These are phyloP conservation scores for Argyresthia goedartella DNA, from an alignment of 2,888 invertebrate genomes.

Conservation along the genomic window DNA sequence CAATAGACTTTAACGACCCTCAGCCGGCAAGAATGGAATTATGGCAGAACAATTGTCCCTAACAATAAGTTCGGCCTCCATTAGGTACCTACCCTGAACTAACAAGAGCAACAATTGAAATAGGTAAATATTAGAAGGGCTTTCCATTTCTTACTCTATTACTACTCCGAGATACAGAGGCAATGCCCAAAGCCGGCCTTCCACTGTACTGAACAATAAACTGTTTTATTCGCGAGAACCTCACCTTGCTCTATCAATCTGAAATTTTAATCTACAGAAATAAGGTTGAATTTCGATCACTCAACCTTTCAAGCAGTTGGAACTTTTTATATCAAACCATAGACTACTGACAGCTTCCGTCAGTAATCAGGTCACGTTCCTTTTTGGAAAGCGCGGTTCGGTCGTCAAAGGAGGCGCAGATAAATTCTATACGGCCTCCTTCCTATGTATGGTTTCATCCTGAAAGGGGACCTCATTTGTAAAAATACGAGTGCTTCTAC, in stretches of 20 bases:
- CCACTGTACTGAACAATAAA: neutral
- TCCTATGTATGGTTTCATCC: neutral
- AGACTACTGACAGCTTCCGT: constrained; percentile 57
- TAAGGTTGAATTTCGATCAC: constrained; percentile 19
- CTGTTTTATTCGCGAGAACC: neutral
- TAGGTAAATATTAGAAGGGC: neutral
- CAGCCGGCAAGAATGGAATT: no score
- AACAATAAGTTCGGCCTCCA: neutral
- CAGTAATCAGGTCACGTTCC: constrained; percentile 67
- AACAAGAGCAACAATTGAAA: neutral
- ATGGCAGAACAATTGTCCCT: neutral
- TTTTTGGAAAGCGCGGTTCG: constrained; percentile 55
- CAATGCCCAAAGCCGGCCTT: neutral
- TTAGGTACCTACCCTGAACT: neutral
- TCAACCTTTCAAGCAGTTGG: constrained; percentile 24
- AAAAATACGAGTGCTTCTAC: no score
- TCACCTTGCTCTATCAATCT: neutral
- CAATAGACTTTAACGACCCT: no score
- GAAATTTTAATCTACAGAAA: constrained; percentile 16
- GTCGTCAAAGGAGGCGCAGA: constrained; percentile 25
- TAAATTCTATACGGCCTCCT: constrained; percentile 2
- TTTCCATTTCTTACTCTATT: neutral
- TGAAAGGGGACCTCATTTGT: no score
- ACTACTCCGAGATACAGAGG: neutral
- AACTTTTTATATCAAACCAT: constrained; percentile 33